Conservation (phyloP, 2,797 vertebrate species). For the Myotis vivesi region DNA sequence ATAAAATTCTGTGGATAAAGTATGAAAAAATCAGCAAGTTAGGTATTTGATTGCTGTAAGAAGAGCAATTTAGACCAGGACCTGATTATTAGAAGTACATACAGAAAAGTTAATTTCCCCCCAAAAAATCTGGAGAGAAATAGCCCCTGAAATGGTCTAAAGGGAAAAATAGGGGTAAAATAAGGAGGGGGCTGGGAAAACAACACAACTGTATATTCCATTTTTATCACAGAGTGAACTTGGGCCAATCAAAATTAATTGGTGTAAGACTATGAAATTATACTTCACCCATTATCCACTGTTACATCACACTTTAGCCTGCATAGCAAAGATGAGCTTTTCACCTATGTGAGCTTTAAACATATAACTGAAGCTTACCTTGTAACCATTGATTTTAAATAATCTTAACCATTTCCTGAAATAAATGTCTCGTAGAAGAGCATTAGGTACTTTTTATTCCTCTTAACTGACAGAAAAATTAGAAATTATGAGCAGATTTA, state of each 20-base stretch:
- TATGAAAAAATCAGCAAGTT: background rate
- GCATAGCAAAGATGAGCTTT: background rate
- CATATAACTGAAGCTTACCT: background rate
- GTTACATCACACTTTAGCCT: background rate
- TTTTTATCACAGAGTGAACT: background rate
- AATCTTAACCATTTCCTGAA: slow-evolving; percentile 17
- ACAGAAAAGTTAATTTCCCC: background rate
- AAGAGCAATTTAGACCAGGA: background rate
- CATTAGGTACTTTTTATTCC: background rate
- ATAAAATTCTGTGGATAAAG: background rate
- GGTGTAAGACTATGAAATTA: background rate
- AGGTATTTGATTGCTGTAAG: background rate
- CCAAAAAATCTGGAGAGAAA: background rate
- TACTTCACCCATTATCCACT: background rate
- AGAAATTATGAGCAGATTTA: background rate
- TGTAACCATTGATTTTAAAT: background rate
- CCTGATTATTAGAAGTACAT: background rate
- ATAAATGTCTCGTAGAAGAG: background rate
- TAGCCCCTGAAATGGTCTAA: background rate
- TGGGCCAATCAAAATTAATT: background rate
- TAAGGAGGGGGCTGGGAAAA: background rate
- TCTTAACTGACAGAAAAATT: background rate
- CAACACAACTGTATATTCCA: background rate
- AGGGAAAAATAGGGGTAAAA: background rate
- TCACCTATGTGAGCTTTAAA: background rate